Base-by-base conservation (phyloP, 1,140 invertebrate species). In the Chironomus striatipennis region DNA sequence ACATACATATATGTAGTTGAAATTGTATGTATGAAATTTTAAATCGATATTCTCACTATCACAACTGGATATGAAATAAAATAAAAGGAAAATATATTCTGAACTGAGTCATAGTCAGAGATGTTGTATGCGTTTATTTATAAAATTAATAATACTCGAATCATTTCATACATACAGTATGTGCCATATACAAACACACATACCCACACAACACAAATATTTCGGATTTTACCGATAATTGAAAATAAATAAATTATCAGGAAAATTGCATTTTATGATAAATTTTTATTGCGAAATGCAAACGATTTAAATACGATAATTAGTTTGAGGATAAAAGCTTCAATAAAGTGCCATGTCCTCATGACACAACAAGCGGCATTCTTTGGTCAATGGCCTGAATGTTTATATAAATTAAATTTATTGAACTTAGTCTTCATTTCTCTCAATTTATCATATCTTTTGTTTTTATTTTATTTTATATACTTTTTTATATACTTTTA, bases 211-310 rank as follows among this genome's bases (percentile, higher is more conserved):
- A 57, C n/a, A 57, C 12, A n/a, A 15, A n/a, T n/a, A 57, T 57
- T 57, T 57, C n/a, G 47, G 12, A 57, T 57, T 57, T 57, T 57
- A 57, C n/a, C 47, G 47, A 70, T 70, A 70, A 70, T 70, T 70
- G 65, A 70, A 70, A 70, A 18, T 70, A 70, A 70, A 70, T 70
- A 70, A 70, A 70, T 70, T 70, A 70, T 70, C 20, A 9, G 12
- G 47, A 70, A 70, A 70, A 20, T 20, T 70, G 65, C 18, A 20
- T 70, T 34, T 70, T 70, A 70, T 70, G 65, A 70, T 70, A 17
- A 21, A 57, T 57, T 57, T 57, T 57, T 34, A 5, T n/a, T 57
- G 47, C 47, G n/a, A 57, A 12, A n/a, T 57, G 12, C 47, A 57
- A 57, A 57, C 47, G 47, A 10, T 57, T 57, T n/a, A 57, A 57